These are phyloP conservation scores for Drosophila santomea DNA, from an alignment of 1,140 invertebrate genomes.

Conservation along the genomic window DNA sequence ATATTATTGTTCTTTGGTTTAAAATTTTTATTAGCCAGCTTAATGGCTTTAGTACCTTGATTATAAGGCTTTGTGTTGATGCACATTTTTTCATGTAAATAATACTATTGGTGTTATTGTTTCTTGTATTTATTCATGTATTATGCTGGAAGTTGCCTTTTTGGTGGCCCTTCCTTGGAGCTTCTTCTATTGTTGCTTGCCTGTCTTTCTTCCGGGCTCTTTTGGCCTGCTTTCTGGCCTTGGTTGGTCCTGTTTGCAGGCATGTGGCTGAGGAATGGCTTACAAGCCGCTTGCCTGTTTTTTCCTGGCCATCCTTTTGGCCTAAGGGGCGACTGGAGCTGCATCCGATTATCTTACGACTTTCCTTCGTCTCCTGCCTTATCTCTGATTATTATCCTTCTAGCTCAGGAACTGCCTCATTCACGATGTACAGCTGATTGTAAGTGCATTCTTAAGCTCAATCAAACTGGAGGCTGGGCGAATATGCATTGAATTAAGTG, in stretches of 20 bases:
- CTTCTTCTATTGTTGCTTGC: constrained; percentile 20
- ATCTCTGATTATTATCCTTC: constrained; percentile 23
- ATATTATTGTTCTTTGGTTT: too few relatives aligned
- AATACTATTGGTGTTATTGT: not conserved
- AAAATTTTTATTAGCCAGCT: too few relatives aligned
- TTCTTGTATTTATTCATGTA: not conserved
- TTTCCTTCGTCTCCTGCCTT: not conserved
- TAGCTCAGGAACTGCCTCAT: constrained; percentile 10
- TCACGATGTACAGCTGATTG: constrained; percentile 21
- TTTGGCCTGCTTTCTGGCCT: constrained; percentile 4
- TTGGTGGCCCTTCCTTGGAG: constrained; percentile 1
- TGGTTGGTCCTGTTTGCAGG: constrained; percentile 24
- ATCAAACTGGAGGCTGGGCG: constrained; percentile 21
- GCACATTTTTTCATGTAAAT: too few relatives aligned
- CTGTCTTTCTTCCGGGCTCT: constrained; percentile 1
- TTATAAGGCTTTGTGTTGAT: too few relatives aligned
- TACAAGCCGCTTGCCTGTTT: constrained; percentile 39
- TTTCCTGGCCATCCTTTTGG: constrained; percentile 11
- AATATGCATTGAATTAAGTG: constrained; percentile 30
- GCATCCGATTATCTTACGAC: constrained; percentile 44
- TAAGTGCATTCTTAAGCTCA: constrained; percentile 33
- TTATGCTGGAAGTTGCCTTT: not conserved
- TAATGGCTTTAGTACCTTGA: too few relatives aligned
- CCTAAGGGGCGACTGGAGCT: constrained; percentile 2
- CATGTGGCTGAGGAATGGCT: constrained; percentile 42